Percentiles rank a stretch among this genome's conserved stretches.
Conservation (phyloP, 2,113 vertebrate genomes). For the Amphiprion ocellaris region DNA sequence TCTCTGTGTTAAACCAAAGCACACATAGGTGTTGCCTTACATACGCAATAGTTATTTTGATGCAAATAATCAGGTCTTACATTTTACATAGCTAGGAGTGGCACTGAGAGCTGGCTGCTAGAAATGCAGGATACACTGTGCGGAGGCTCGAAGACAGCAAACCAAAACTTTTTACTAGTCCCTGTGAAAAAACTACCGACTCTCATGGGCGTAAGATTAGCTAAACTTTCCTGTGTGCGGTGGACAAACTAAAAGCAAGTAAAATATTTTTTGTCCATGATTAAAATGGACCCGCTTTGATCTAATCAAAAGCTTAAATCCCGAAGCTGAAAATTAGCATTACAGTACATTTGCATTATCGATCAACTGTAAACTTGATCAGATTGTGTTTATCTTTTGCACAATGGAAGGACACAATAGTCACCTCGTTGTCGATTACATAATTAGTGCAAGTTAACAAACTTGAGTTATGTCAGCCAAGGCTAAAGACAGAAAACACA, state of each 20-base stretch:
- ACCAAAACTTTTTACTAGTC: conserved; percentile 58
- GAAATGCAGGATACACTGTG: neutral
- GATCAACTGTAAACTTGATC: neutral
- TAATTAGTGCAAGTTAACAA: neutral
- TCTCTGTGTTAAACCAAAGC: conserved; percentile 34
- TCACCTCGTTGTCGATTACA: neutral
- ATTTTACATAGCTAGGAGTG: neutral
- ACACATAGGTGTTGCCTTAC: conserved; percentile 22
- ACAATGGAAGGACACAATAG: neutral
- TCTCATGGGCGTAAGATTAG: neutral
- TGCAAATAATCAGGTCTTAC: neutral
- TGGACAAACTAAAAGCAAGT: neutral
- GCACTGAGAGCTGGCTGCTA: neutral
- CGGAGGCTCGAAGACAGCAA: conserved; percentile 26
- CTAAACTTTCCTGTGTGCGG: neutral
- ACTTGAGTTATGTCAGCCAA: conserved; percentile 5
- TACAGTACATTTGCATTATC: neutral
- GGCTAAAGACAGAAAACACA: conserved; percentile 37
- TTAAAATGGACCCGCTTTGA: neutral
- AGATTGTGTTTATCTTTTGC: neutral
- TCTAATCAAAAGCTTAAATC: neutral
- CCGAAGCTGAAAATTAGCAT: neutral
- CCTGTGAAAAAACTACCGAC: neutral
- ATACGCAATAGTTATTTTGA: neutral
- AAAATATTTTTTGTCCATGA: too few relatives aligned